These are phyloP conservation scores for Pleuronectes platessa DNA, from an alignment of 2,113 vertebrate species.

Conservation along the genomic window DNA sequence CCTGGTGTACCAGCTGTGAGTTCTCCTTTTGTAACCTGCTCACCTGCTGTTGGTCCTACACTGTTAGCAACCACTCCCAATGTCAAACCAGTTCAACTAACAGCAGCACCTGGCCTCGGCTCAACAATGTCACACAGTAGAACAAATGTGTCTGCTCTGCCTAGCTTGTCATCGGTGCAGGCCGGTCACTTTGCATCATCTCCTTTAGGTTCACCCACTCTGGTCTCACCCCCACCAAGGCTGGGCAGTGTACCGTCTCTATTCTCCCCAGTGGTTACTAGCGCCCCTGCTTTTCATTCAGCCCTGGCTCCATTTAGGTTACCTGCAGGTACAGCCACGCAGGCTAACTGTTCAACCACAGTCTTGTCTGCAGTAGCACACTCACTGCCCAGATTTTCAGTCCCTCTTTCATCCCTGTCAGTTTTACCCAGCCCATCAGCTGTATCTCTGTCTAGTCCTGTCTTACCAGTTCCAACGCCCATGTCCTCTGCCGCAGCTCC, in stretches of 20 bases:
- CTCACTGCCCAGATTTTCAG: slow-evolving; percentile 33
- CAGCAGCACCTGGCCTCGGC: slow-evolving; percentile 23
- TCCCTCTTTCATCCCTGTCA: slow-evolving; percentile 42
- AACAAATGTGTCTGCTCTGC: slow-evolving; percentile 57
- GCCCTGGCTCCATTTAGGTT: slow-evolving; percentile 28
- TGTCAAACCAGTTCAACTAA: slow-evolving; percentile 30
- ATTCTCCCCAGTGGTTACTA: slow-evolving; percentile 41
- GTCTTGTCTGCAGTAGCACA: slow-evolving; percentile 29
- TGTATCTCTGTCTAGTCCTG: slow-evolving; percentile 20
- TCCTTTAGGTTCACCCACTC: slow-evolving; percentile 22
- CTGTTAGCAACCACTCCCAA: slow-evolving; percentile 44
- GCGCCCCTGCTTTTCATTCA: slow-evolving; percentile 28
- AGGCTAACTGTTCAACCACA: slow-evolving; percentile 37
- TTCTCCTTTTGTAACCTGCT: slow-evolving; percentile 59
- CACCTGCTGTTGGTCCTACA: slow-evolving; percentile 44
- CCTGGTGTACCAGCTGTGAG: slow-evolving; percentile 48
- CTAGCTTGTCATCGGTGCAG: slow-evolving; percentile 30
- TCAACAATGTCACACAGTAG: slow-evolving; percentile 45
- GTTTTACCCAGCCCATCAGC: slow-evolving; percentile 33
- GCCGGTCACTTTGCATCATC: slow-evolving; percentile 37
- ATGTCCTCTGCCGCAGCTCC: slow-evolving; percentile 59
- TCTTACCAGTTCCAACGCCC: slow-evolving; percentile 22
- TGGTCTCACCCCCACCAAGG: background rate
- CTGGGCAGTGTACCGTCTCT: slow-evolving; percentile 32
- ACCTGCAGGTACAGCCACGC: slow-evolving; percentile 15